Conservation (phyloP, 2,888 invertebrate genomes). For the Apamea crenata region DNA sequence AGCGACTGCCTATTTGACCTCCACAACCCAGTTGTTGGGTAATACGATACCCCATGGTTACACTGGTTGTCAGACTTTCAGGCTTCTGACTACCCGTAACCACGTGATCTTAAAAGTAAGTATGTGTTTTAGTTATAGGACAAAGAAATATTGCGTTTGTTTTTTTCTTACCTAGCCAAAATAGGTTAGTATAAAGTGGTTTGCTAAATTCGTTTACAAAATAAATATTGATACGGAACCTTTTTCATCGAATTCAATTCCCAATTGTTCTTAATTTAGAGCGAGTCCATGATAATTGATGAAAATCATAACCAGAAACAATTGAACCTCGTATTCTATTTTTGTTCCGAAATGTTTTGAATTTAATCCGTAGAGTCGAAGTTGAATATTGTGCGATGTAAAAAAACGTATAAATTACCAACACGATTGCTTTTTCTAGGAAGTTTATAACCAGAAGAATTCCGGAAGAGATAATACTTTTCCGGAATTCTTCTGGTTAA, state of each 20-base stretch:
- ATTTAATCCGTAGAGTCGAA: slow-evolving; percentile 22
- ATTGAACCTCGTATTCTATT: slow-evolving; percentile 67
- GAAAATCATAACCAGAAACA: slow-evolving; percentile 68
- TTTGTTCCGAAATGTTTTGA: slow-evolving; percentile 60
- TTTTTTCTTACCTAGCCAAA: background rate
- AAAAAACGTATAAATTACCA: slow-evolving; percentile 29
- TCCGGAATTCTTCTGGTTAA: no score
- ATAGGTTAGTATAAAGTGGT: background rate
- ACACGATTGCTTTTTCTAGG: slow-evolving; percentile 9
- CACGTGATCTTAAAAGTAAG: background rate
- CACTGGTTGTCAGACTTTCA: no score
- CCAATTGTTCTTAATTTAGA: slow-evolving; percentile 40
- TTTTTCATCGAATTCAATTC: background rate
- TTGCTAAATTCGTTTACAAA: background rate
- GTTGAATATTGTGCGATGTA: slow-evolving; percentile 7
- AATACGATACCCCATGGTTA: no score
- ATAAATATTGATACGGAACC: slow-evolving; percentile 15
- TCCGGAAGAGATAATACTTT: background rate
- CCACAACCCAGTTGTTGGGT: no score
- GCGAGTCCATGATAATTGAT: slow-evolving; percentile 44
- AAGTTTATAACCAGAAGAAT: slow-evolving; percentile 19
- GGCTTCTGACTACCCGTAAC: no score
- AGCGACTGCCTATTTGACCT: no score
- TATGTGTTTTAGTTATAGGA: background rate
- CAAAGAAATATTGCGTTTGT: background rate